Percentiles rank a stretch among this genome's conserved stretches.
Evolutionary conservation across 2,113 vertebrate genomes (phyloP).

Genomic region (Mungos mungo): DNA sequence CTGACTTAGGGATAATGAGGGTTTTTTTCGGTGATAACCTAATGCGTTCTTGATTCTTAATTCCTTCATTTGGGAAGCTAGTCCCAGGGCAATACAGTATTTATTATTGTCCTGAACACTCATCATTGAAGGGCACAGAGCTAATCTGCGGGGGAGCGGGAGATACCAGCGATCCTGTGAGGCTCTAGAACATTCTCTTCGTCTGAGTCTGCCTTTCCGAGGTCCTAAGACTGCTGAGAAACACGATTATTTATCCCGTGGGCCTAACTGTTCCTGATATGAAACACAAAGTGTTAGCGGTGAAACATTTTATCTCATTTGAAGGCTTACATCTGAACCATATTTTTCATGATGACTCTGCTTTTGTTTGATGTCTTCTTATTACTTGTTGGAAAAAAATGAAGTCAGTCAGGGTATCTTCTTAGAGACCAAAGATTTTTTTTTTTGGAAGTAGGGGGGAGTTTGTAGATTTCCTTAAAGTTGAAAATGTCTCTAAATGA

Average conservation of each 20-base stretch:
- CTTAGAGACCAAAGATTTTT: neutral
- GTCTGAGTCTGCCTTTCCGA: neutral
- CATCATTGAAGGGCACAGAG: neutral
- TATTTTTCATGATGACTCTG: neutral
- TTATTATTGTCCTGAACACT: neutral
- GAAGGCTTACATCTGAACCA: neutral
- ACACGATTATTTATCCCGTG: neutral
- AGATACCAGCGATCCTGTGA: neutral
- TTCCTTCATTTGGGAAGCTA: neutral
- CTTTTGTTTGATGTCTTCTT: neutral
- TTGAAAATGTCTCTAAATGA: neutral
- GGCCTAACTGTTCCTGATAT: neutral
- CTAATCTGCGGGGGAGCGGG: neutral
- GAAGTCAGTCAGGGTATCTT: neutral
- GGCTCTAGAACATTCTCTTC: neutral
- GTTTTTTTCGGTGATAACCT: slow-evolving; percentile 20
- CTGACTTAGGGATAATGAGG: neutral
- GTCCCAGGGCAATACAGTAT: neutral
- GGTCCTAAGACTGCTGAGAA: neutral
- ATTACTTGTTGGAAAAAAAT: neutral
- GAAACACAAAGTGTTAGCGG: neutral
- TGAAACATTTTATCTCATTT: neutral
- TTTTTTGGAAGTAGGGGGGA: neutral
- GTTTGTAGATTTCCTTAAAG: neutral
- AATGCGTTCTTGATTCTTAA: neutral